Base-by-base conservation (phyloP, 2,797 vertebrate species). In the Sebastes elongatus region DNA sequence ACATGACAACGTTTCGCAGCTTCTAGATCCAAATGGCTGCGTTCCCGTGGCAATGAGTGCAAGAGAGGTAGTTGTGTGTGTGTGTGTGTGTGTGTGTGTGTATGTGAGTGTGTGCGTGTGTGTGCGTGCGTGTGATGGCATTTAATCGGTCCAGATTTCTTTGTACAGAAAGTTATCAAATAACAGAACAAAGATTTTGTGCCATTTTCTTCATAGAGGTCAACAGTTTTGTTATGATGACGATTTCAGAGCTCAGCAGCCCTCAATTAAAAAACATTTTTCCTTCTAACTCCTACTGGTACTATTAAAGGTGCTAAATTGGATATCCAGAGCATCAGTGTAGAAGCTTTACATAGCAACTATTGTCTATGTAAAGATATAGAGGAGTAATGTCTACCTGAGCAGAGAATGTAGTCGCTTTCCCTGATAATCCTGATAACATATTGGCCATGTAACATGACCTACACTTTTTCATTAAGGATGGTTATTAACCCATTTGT, bases 1-100 rank as follows among this genome's bases (percentile, higher is more conserved):
- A 99, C 94, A 97, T 99, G 98, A 98, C 97, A 0, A 99, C 97
- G 0, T 99, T 97, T 90, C 97, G 98, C 72, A 98, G 97, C 84
- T 96, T 91, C 92, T 99, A 97, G 92, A 60, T 13, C 22, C 9
- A 42, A 46, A 62, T 6, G 11, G 13, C 20, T 10, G 55, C 25
- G 1, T 16, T 42, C 18, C 33, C 18, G 33, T 10, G 8, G 66
- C 18, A 7, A 59, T 4, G 46, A 20, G 28, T 9, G 64, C 10
- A 28, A 46, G 18, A 65, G 20, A 20, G 28, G 14, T 66, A 42
- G 27, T 18, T 46, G 75, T 55, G 59, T 22, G 28, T 14, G 63
- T 7, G 42, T 3, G 38, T 56, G 42, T n/a, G 75, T 33, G 61
- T 14, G 28, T 9, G 30, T n/a, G 33, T 28, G 35, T 14, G 0